A percentile compares a stretch with the other conserved stretches of the same genome.
Evolutionary conservation across 2,113 vertebrate species (phyloP).

Genomic region (Hydrochoerus hydrochaeris): DNA sequence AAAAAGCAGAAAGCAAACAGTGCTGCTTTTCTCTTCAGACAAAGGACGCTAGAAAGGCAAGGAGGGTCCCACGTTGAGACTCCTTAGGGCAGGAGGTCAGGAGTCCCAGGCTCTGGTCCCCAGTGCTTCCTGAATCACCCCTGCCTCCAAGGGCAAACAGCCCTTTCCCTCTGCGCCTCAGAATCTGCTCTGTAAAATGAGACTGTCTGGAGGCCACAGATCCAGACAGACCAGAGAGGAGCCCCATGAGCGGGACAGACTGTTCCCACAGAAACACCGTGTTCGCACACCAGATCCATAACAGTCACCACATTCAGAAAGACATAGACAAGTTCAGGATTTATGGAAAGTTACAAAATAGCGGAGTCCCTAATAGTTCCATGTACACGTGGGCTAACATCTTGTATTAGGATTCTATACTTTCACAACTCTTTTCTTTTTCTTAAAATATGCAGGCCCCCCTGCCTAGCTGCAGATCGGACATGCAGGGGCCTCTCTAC

Average conservation of each 20-base stretch:
- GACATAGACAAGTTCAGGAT: slow-evolving; percentile 14
- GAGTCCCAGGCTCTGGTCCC: background rate
- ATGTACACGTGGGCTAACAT: background rate
- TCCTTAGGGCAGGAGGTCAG: background rate
- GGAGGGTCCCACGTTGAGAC: background rate
- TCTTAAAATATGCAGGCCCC: background rate
- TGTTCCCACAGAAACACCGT: background rate
- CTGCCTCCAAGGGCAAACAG: background rate
- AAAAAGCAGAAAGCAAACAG: background rate
- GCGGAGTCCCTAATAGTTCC: background rate
- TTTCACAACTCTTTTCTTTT: background rate
- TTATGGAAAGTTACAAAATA: background rate
- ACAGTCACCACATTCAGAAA: background rate
- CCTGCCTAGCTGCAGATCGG: background rate
- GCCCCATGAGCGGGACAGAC: background rate
- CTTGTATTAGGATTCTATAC: background rate
- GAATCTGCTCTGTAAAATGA: background rate
- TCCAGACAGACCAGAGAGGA: background rate
- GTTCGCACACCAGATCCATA: background rate
- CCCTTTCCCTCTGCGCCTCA: background rate
- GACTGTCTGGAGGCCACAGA: background rate
- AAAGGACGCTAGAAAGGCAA: background rate
- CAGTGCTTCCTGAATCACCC: background rate
- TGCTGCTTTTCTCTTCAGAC: background rate
- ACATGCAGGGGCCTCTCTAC: background rate